Conservation (phyloP, 2,888 invertebrate genomes). For the Calameuta pallipes region DNA sequence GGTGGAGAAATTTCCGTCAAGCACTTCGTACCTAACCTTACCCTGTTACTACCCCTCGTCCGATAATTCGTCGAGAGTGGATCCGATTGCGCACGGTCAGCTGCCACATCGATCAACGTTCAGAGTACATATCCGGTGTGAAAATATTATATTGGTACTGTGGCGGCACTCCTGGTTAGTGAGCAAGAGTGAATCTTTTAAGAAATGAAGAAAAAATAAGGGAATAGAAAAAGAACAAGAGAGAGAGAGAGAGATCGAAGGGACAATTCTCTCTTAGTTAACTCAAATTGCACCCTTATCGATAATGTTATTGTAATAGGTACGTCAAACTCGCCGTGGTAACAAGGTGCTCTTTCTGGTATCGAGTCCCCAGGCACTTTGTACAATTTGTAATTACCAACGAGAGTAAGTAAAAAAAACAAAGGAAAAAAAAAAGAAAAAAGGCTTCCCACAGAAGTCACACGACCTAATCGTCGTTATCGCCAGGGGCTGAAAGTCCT, state of each 20-base stretch:
- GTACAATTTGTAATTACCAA: conserved; percentile 42
- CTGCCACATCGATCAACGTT: background rate
- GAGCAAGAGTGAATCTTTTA: conserved; percentile 10
- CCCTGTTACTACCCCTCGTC: background rate
- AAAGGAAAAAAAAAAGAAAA: background rate
- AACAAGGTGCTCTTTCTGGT: background rate
- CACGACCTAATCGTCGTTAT: background rate
- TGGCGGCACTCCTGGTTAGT: background rate
- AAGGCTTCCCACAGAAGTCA: background rate
- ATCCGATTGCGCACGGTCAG: background rate
- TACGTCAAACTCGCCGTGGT: background rate
- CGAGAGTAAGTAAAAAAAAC: background rate
- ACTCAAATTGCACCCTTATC: background rate
- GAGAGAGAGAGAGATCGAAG: conserved; percentile 4
- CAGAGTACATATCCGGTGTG: background rate
- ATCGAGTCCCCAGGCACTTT: conserved; percentile 24
- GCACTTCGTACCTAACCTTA: background rate
- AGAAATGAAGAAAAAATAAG: conserved; percentile 3
- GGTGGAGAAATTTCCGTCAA: background rate
- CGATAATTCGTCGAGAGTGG: background rate
- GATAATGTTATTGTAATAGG: background rate
- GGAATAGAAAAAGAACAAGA: conserved; percentile 1
- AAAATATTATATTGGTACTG: background rate
- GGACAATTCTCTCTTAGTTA: conserved; percentile 11
- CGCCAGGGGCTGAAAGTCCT: background rate